A percentile compares a stretch with the other conserved stretches of the same genome.
phyloP scores from a whole-genome alignment of 2,113 vertebrate genomes.

The Anguilla rostrata region DNA sequence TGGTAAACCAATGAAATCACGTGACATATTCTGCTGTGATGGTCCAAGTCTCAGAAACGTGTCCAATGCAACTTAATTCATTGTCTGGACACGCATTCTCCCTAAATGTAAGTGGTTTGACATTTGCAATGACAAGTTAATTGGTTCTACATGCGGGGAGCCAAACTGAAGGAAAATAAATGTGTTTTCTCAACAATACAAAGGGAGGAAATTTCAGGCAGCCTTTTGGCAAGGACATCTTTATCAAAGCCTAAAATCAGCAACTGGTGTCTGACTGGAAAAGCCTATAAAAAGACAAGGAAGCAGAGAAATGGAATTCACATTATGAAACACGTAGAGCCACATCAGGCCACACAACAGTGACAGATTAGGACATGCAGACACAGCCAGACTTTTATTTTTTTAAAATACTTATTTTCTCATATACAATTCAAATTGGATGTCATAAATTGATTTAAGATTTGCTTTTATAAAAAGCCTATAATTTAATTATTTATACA shows the following conservation, averaged over 20 bases:
- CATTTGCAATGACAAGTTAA: slow-evolving; percentile 3
- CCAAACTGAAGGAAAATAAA: slow-evolving; percentile 9
- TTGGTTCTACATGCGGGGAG: slow-evolving; percentile 4
- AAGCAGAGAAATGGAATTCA: neutral
- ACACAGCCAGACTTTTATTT: neutral
- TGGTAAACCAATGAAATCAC: neutral
- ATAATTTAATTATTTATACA: too few species aligned
- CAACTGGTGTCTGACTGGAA: slow-evolving; percentile 8
- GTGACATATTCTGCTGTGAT: neutral
- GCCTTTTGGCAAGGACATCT: slow-evolving; percentile 10
- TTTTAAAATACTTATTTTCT: neutral
- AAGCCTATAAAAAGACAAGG: neutral
- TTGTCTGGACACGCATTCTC: neutral
- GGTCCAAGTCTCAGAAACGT: neutral
- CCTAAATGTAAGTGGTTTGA: slow-evolving; percentile 9
- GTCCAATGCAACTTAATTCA: slow-evolving; percentile 1
- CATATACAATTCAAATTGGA: neutral
- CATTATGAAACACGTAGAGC: neutral
- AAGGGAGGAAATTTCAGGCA: slow-evolving; percentile 6
- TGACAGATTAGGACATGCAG: neutral
- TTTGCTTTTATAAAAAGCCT: neutral
- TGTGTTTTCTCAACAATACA: neutral
- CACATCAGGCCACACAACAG: slow-evolving; percentile 2
- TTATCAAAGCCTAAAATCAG: slow-evolving; percentile 8
- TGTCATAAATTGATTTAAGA: neutral